phyloP scores from a whole-genome alignment of 1,140 invertebrate species.

The Steinernema feltiae region DNA sequence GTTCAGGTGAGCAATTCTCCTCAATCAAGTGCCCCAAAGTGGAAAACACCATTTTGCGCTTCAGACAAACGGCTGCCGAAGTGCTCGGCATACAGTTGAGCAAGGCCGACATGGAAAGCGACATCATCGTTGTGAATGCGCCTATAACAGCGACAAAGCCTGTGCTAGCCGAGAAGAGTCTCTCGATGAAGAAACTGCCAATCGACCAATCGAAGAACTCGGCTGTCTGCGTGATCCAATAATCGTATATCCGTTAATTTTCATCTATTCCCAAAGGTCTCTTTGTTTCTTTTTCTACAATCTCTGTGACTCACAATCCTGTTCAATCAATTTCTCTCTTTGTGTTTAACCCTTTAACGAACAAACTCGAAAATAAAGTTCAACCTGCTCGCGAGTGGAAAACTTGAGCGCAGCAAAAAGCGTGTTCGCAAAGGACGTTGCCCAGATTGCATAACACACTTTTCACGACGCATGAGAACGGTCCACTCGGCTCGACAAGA shows the following conservation, averaged over 20 bases:
- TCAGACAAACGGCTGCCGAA: conserved; percentile 67
- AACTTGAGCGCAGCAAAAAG: not conserved
- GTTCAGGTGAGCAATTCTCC: conserved; percentile 54
- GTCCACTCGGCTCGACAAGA: not conserved
- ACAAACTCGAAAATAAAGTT: too few species aligned
- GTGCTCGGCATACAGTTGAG: conserved; percentile 66
- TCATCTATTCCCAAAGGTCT: not conserved
- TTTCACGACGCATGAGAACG: not conserved
- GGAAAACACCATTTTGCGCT: conserved; percentile 57
- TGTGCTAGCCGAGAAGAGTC: not conserved
- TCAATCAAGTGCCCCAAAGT: too few species aligned
- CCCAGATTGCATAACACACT: conserved; percentile 4
- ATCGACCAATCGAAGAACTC: not conserved
- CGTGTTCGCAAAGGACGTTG: not conserved
- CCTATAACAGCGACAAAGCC: conserved; percentile 26
- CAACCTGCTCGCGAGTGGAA: not conserved
- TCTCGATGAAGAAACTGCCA: not conserved
- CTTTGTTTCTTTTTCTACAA: too few species aligned
- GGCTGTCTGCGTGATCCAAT: conserved; percentile 6
- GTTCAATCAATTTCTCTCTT: too few species aligned
- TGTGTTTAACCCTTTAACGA: too few species aligned
- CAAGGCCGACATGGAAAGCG: conserved; percentile 67
- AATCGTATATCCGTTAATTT: not conserved
- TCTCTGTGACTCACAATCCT: too few species aligned
- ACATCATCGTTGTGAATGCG: conserved; percentile 67